Percentiles rank a stretch among this genome's conserved stretches.
phyloP scores from a whole-genome alignment of 2,113 vertebrate species.

The Pavo muticus region DNA sequence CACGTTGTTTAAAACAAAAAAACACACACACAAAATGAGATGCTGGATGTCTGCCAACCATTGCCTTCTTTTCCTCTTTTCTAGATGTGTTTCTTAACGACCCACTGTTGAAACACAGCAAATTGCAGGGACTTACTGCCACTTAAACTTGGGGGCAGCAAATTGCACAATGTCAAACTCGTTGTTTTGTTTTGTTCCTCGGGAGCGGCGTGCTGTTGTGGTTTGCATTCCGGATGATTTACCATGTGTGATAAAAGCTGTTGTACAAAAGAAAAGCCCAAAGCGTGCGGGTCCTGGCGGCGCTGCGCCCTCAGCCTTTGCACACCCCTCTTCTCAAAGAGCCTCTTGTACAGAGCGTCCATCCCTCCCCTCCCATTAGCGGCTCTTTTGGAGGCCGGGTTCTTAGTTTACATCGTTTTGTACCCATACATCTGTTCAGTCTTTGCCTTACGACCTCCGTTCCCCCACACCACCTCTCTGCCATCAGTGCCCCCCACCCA shows the following conservation, averaged over 20 bases:
- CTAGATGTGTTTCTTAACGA: slow-evolving; percentile 78
- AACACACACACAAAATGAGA: slow-evolving; percentile 62
- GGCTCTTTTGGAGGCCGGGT: slow-evolving; percentile 57
- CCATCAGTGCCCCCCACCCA: slow-evolving; percentile 46
- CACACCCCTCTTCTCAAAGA: slow-evolving; percentile 59
- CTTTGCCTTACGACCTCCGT: slow-evolving; percentile 70
- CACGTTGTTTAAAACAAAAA: slow-evolving; percentile 82
- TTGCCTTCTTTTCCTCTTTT: slow-evolving; percentile 79
- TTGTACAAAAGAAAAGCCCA: slow-evolving; percentile 71
- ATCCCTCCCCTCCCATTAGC: slow-evolving; percentile 44
- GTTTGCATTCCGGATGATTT: slow-evolving; percentile 84
- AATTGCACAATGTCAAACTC: slow-evolving; percentile 89
- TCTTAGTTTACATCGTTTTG: slow-evolving; percentile 75
- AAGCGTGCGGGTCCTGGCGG: slow-evolving; percentile 71
- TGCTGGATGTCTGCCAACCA: slow-evolving; percentile 81
- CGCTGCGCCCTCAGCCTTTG: slow-evolving; percentile 65
- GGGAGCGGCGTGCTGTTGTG: slow-evolving; percentile 81
- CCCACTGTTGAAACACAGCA: slow-evolving; percentile 82
- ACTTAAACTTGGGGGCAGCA: slow-evolving; percentile 86
- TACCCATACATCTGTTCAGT: slow-evolving; percentile 71
- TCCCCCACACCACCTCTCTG: background rate
- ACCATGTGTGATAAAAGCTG: slow-evolving; percentile 75
- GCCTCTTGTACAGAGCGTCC: slow-evolving; percentile 60
- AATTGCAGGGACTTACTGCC: slow-evolving; percentile 91
- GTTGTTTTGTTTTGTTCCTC: slow-evolving; percentile 58